Evolutionary conservation across 1,140 invertebrate species (phyloP).

Genomic region (Cherax destructor): DNA sequence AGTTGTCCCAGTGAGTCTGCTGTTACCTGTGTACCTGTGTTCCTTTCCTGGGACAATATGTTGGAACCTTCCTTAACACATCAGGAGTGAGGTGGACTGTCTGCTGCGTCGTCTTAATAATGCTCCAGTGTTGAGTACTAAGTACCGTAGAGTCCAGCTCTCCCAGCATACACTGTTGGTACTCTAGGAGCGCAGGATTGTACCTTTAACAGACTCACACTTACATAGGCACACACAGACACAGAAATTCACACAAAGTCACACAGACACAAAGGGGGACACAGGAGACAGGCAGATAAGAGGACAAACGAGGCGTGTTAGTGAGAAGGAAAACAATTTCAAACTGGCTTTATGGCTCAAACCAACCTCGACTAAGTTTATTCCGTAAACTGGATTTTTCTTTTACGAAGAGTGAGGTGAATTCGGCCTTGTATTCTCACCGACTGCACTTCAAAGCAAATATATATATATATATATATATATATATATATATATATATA

Average conservation of each 20-base stretch:
- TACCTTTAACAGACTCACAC: not conserved
- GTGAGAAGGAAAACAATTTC: too few species aligned
- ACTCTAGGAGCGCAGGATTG: not conserved
- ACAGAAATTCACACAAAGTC: not conserved
- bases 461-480: not conserved
- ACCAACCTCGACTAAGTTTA: too few species aligned
- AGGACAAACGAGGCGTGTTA: not conserved
- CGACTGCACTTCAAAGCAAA: not conserved
- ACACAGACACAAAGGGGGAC: not conserved
- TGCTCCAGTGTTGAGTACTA: too few species aligned
- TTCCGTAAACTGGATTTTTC: not conserved
- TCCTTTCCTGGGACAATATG: too few species aligned
- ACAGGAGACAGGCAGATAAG: not conserved
- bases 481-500: not conserved
- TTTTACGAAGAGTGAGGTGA: not conserved
- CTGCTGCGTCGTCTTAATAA: too few species aligned
- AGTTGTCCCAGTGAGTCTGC: too few species aligned
- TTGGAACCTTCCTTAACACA: too few species aligned
- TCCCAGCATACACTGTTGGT: too few species aligned
- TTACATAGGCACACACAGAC: not conserved
- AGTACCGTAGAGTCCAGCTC: too few species aligned
- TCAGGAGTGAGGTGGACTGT: too few species aligned
- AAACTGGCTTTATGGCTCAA: too few species aligned
- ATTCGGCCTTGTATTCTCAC: not conserved
- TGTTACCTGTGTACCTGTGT: too few species aligned